Evolutionary conservation across 1,140 invertebrate genomes (phyloP).

Genomic region (Papilio helenus): DNA sequence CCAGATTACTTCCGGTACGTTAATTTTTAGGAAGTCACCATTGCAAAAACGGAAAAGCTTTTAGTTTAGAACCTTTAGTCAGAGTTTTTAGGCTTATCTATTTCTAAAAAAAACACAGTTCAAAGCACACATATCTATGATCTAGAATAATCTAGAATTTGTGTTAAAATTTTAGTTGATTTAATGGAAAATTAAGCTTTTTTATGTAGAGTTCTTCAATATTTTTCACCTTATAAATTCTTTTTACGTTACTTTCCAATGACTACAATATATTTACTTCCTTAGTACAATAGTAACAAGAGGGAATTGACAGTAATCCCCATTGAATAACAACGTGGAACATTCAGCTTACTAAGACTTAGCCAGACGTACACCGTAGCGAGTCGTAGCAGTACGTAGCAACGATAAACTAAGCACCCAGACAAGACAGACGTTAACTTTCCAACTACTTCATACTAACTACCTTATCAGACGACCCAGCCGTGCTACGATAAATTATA

Average conservation of each 20-base stretch:
- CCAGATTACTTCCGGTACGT: constrained; percentile 16
- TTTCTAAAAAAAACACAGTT: not conserved
- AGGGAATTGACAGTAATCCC: not conserved
- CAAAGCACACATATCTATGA: too few species aligned
- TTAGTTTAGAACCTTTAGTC: not conserved
- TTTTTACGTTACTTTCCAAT: not conserved
- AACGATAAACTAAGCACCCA: not conserved
- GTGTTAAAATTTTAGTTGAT: too few species aligned
- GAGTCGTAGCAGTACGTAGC: not conserved
- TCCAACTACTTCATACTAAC: not conserved
- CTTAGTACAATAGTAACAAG: not conserved
- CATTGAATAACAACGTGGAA: not conserved
- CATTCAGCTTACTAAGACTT: not conserved
- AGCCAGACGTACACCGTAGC: not conserved
- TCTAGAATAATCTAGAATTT: too few species aligned
- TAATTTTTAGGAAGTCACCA: not conserved
- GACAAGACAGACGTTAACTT: constrained; percentile 5
- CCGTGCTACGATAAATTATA: not conserved
- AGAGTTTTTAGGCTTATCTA: not conserved
- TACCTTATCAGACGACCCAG: constrained; percentile 9
- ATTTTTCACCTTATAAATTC: not conserved
- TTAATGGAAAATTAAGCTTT: too few species aligned
- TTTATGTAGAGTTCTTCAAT: too few species aligned
- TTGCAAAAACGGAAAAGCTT: not conserved
- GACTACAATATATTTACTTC: too few species aligned